Evolutionary conservation across 2,888 invertebrate species (phyloP).

Genomic region (Epinotia brunnichana): DNA sequence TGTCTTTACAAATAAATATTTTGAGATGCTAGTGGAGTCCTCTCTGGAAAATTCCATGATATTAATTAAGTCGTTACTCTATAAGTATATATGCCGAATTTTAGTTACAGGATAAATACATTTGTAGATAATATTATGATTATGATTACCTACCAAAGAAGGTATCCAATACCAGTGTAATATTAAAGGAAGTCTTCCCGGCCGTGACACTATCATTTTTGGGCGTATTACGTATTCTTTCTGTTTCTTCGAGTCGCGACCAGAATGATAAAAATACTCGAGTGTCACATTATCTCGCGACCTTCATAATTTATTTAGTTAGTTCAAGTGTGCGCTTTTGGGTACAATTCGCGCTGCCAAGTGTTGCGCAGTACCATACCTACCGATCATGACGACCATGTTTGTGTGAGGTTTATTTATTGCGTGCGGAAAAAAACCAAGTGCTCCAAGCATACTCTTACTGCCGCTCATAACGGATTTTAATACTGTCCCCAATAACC

Average conservation of each 20-base stretch:
- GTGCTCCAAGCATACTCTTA: constrained; percentile 55
- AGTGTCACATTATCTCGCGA: constrained; percentile 46
- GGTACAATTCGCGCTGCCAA: constrained; percentile 32
- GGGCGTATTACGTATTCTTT: constrained; percentile 7
- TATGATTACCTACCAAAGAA: too few species aligned
- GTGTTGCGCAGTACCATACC: constrained; percentile 44
- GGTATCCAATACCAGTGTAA: too few species aligned
- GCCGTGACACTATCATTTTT: constrained; percentile 18
- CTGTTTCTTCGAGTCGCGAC: constrained; percentile 22
- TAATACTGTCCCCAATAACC: constrained; percentile 63
- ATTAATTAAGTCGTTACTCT: too few species aligned
- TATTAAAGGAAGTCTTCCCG: constrained; percentile 6
- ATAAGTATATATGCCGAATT: too few species aligned
- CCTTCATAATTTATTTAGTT: constrained; percentile 53
- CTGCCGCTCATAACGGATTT: constrained; percentile 65
- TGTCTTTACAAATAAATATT: too few species aligned
- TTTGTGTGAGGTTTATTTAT: constrained; percentile 46
- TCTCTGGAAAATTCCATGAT: too few species aligned
- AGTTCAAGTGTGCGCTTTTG: constrained; percentile 36
- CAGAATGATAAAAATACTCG: constrained; percentile 52
- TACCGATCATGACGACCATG: constrained; percentile 39
- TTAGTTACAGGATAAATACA: too few species aligned
- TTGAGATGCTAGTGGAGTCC: too few species aligned
- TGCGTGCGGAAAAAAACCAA: constrained; percentile 65
- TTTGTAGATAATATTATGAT: too few species aligned